phyloP scores from a whole-genome alignment of 1,140 invertebrate species.

The Papilio glaucus region DNA sequence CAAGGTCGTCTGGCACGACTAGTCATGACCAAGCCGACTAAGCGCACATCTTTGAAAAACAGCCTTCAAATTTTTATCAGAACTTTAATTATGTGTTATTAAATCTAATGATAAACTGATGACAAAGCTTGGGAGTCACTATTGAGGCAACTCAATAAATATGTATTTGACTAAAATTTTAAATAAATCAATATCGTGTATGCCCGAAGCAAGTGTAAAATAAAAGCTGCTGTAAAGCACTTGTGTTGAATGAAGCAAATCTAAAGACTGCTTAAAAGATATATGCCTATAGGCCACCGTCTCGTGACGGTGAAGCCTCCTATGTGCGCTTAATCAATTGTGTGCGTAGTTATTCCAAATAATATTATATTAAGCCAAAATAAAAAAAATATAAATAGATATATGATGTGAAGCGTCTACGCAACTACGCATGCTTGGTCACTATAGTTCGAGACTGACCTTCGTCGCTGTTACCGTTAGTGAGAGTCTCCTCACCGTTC shows the following conservation, averaged over 20 bases:
- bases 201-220: background rate
- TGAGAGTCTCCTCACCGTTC: constrained; percentile 80
- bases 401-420: constrained; percentile 55
- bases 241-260: constrained; percentile 39
- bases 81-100: background rate
- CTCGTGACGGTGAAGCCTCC: constrained; percentile 42
- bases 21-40: constrained; percentile 73
- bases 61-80: constrained; percentile 54
- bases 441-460: constrained; percentile 75
- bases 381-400: constrained; percentile 46
- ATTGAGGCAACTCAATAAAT: background rate
- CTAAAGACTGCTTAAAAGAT: constrained; percentile 58
- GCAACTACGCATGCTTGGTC: constrained; percentile 77
- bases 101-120: background rate
- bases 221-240: constrained; percentile 18
- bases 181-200: constrained; percentile 31
- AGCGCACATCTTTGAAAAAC: constrained; percentile 56
- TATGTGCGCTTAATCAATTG: constrained; percentile 52
- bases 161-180: background rate
- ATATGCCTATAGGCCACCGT: constrained; percentile 29
- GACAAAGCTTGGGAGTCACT: background rate
- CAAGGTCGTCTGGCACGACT: constrained; percentile 55
- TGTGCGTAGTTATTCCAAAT: constrained; percentile 51
- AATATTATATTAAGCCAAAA: constrained; percentile 57
- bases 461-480: constrained; percentile 83